Evolutionary conservation across 2,888 invertebrate genomes (phyloP), one percentile per base, ranked within the genome.

Genomic region (Xestia c-nigrum): DNA sequence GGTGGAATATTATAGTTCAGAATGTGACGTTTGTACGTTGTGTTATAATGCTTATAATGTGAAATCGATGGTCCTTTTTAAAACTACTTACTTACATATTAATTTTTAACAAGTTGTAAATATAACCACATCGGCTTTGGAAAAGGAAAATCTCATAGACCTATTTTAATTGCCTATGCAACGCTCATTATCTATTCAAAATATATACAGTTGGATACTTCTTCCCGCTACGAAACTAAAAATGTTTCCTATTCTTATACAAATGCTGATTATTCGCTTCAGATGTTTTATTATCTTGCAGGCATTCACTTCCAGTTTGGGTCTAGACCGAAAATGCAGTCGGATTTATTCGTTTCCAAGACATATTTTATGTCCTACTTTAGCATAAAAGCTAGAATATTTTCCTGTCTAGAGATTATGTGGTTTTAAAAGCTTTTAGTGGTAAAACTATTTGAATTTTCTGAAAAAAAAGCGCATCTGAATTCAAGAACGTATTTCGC

Each of bases 311-410:
- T 72, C 71, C 71, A 84, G 74, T 59, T 69, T 81, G 57, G 63
- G 69, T 85, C 69, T 74, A 85, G 78, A 80, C 72, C 47, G 70
- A 61, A 85, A 83, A 80, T 78, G 70, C 69, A 64, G 61, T 77
- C 61, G 72, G 78, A 74, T 72, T 77, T 84, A 81, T 83, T 65
- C 65, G 10, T 63, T 59, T 59, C 61, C n/a, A n/a, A 72, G 31
- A 52, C 24, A n/a, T 84, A 69, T 83, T 80, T 74, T 70, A 69
- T 63, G 21, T 64, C 12, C 65, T 43, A 59, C 66, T 70, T 73
- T 40, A 61, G 47, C 57, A 21, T 50, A 78, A 47, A 43, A 38
- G 57, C 68, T 72, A 52, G 16, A 64, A 68, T 69, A 77, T 77
- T 68, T 61, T 57, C 21, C 74, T 43, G 19, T 57, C 55, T 3